These are phyloP conservation scores for Lithophane leautieri DNA, from an alignment of 2,888 invertebrate genomes.

Conservation along the genomic window DNA sequence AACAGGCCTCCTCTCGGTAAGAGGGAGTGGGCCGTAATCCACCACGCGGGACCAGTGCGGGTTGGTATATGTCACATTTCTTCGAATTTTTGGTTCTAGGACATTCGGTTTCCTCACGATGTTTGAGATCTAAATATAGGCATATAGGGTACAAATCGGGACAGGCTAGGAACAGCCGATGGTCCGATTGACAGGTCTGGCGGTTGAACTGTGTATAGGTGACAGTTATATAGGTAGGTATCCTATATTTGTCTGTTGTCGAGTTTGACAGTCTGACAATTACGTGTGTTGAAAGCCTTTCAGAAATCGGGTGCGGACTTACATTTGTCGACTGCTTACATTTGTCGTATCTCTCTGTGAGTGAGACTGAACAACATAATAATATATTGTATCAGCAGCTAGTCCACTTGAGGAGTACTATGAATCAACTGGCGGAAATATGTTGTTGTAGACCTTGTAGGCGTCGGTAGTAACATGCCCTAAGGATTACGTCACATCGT, in stretches of 20 bases:
- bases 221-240: constrained; percentile 25
- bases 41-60: too few relatives aligned
- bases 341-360: neutral
- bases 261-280: neutral
- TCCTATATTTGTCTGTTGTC: neutral
- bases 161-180: too few relatives aligned
- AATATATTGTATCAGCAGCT: constrained; percentile 33
- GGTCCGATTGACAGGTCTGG: constrained; percentile 1
- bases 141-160: neutral
- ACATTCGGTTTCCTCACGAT: too few relatives aligned
- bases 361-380: constrained; percentile 8
- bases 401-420: constrained; percentile 45
- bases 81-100: too few relatives aligned
- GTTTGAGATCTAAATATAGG: neutral
- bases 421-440: constrained; percentile 57
- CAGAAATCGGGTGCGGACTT: neutral
- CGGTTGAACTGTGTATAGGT: neutral
- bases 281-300: neutral
- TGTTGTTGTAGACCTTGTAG: constrained; percentile 50
- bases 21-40: too few relatives aligned
- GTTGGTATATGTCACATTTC: too few relatives aligned
- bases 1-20: too few relatives aligned
- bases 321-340: too few relatives aligned
- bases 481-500: constrained; percentile 47
- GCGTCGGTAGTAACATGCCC: constrained; percentile 60